phyloP scores from a whole-genome alignment of 2,888 invertebrate genomes.

The Prosopocoilus inquinatus region DNA sequence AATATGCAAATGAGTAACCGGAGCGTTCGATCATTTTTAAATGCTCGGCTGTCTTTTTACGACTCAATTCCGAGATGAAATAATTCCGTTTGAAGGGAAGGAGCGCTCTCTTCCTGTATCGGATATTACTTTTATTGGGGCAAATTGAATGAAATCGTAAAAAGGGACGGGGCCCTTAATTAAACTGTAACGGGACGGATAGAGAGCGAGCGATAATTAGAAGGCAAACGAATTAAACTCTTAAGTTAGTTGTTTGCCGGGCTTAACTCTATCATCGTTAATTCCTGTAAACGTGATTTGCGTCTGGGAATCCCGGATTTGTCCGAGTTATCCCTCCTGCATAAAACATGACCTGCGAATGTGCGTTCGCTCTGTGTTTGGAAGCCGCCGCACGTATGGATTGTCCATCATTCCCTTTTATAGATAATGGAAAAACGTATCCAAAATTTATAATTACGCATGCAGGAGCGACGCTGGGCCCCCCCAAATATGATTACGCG shows the following conservation, averaged over 20 bases:
- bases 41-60: too few relatives aligned
- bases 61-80: too few relatives aligned
- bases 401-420: slow-evolving; percentile 25
- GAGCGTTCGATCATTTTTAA: too few relatives aligned
- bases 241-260: slow-evolving; percentile 28
- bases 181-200: too few relatives aligned
- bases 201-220: slow-evolving; percentile 16
- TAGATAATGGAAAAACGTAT: slow-evolving; percentile 25
- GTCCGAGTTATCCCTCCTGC: slow-evolving; percentile 29
- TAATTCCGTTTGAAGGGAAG: too few relatives aligned
- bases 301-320: slow-evolving; percentile 30
- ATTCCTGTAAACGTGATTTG: slow-evolving; percentile 33
- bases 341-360: slow-evolving; percentile 31
- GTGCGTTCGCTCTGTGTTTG: slow-evolving; percentile 18
- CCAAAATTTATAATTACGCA: slow-evolving; percentile 19
- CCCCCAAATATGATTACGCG: too few relatives aligned
- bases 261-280: slow-evolving; percentile 34
- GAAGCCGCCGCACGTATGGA: slow-evolving; percentile 23
- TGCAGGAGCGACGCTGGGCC: background rate
- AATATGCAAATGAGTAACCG: too few relatives aligned
- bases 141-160: background rate
- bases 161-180: background rate
- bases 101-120: background rate
- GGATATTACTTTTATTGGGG: background rate
- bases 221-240: slow-evolving; percentile 21